Evolutionary conservation across 2,797 vertebrate species (phyloP), one percentile per base, ranked within the genome.

Genomic region (Ibycter americanus): DNA sequence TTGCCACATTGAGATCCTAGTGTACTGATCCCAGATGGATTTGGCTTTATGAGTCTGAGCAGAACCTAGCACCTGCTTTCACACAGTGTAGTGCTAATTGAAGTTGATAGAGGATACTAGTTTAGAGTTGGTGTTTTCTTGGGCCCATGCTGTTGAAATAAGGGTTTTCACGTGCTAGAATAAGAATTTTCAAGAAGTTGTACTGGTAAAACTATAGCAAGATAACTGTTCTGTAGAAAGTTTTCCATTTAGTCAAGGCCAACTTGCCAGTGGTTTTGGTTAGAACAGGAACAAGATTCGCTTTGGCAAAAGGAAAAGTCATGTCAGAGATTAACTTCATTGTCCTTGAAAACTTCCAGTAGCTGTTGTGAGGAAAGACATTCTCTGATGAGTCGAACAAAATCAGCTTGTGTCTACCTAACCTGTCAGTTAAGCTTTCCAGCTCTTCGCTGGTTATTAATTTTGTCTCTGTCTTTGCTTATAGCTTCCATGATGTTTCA

Each of bases 401-500:
- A 79, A 63, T 3, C 29, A 74, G 5, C 51, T 38, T 77, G 47
- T 81, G 23, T 73, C 40, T 72, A 22, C 29, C 18, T 63, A 26
- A 58, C 6, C 8, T 68, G 51, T 58, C 51, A 66, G 38, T n/a
- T 58, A 36, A 84, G 10, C 27, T 81, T 59, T 58, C 25, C 47
- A 89, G 36, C 40, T 91, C 44, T 52, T 46, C 5, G 6, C 27
- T 2, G 0, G 17, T 32, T 87, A 59, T 26, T 94, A 76, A 90
- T 49, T 76, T 15, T 83, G 21, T 66, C 18, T 87, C 40, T 84
- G 16, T 90, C 67, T 97, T 94, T 94, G 61, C 58, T 96, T 93
- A 23, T 95, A 99, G 99, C 99, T 20, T 99, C 99, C 29, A 99
- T 99, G 99, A 99, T 99, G 99, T 99, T 99, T 97, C 99, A 99